A percentile compares a stretch with the other conserved stretches of the same genome.
phyloP scores from a whole-genome alignment of 2,888 invertebrate genomes.

The Sicus ferrugineus region DNA sequence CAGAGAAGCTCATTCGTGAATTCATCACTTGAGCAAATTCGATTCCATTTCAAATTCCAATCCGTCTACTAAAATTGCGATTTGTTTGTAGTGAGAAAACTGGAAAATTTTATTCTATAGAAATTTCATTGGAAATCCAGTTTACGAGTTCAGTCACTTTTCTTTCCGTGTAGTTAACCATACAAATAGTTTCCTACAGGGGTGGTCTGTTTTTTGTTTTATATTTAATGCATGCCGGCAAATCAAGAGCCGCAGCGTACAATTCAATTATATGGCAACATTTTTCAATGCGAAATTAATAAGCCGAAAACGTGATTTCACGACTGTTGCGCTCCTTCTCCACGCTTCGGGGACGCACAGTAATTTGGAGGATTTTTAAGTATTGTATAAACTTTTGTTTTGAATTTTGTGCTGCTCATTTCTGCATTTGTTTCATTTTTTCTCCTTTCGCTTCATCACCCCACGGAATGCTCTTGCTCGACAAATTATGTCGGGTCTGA shows the following conservation, averaged over 20 bases:
- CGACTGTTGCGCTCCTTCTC: not conserved
- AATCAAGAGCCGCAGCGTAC: constrained; percentile 12
- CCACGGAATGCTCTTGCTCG: not conserved
- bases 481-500: not conserved
- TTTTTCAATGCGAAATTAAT: constrained; percentile 30
- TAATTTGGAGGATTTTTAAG: not conserved
- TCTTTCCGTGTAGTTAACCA: not conserved
- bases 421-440: constrained; percentile 4
- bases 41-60: too few relatives aligned
- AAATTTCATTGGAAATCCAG: not conserved
- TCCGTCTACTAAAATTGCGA: too few relatives aligned
- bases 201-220: not conserved
- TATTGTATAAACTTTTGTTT: constrained; percentile 6
- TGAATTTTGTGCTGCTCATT: not conserved
- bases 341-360: not conserved
- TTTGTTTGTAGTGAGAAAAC: not conserved
- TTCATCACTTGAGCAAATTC: not conserved
- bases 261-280: constrained; percentile 15
- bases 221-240: not conserved
- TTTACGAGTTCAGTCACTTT: not conserved
- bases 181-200: not conserved
- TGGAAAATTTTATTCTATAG: not conserved
- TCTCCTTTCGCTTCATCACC: not conserved
- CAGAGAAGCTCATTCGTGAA: too few relatives aligned
- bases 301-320: constrained; percentile 22